These are phyloP conservation scores for Torymus tubicola DNA, from an alignment of 2,888 invertebrate genomes.

Conservation along the genomic window DNA sequence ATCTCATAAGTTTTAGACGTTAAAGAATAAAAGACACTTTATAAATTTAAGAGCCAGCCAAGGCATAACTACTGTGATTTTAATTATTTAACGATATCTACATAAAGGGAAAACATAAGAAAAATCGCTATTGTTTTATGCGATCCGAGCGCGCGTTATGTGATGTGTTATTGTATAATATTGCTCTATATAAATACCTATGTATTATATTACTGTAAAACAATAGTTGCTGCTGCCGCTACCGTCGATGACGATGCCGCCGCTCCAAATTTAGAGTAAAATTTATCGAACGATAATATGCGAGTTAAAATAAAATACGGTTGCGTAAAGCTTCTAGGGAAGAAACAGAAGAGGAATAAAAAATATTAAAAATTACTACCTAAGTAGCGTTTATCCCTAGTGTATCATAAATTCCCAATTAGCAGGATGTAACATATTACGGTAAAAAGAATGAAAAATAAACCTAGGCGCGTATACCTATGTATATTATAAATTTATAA, in stretches of 20 bases:
- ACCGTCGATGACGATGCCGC: conserved; percentile 65
- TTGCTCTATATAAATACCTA: conserved; percentile 76
- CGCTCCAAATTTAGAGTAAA: conserved; percentile 60
- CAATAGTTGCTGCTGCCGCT: conserved; percentile 72
- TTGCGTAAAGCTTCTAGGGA: conserved; percentile 57
- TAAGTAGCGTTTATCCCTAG: conserved; percentile 71
- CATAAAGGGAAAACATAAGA: conserved; percentile 62
- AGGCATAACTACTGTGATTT: conserved; percentile 77
- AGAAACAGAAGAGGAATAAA: conserved; percentile 52
- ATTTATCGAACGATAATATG: conserved; percentile 52
- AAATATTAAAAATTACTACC: conserved; percentile 66
- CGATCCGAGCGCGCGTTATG: conserved; percentile 71
- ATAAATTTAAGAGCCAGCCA: conserved; percentile 76
- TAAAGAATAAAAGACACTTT: conserved; percentile 66
- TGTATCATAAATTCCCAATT: conserved; percentile 73
- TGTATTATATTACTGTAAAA: conserved; percentile 75
- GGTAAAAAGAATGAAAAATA: conserved; percentile 47
- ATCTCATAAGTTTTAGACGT: conserved; percentile 73
- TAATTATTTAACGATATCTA: conserved; percentile 75
- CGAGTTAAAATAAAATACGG: conserved; percentile 57
- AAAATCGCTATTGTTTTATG: conserved; percentile 66
- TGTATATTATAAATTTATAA: conserved; percentile 64
- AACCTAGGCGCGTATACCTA: conserved; percentile 61
- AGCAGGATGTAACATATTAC: conserved; percentile 74
- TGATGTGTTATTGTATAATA: conserved; percentile 77